Percentiles rank a stretch among this genome's conserved stretches.
These are phyloP conservation scores for Punctoribates punctum DNA, from an alignment of 2,888 invertebrate species.

Conservation along the genomic window DNA sequence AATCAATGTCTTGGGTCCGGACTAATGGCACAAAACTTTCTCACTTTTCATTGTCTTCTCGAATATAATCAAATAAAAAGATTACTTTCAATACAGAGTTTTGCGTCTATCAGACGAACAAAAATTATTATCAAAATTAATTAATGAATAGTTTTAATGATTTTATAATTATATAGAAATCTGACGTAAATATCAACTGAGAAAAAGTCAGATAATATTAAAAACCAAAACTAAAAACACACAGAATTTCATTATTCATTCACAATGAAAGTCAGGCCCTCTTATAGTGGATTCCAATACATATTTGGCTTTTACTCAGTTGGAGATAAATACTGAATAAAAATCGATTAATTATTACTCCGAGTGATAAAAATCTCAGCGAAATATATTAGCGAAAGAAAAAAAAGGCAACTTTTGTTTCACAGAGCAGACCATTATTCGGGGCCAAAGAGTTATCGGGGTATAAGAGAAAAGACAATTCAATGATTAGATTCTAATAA, in stretches of 20 bases:
- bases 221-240: background rate
- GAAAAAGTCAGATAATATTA: background rate
- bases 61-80: no score
- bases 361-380: background rate
- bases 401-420: no score
- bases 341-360: background rate
- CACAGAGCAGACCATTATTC: no score
- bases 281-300: no score
- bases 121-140: background rate
- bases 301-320: no score
- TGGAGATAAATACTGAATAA: background rate
- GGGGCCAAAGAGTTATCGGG: no score
- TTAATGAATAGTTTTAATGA: conserved; percentile 18
- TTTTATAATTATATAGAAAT: conserved; percentile 12
- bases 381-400: background rate
- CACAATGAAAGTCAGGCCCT: background rate
- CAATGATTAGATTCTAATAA: no score
- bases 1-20: background rate
- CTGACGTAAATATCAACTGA: background rate
- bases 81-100: background rate
- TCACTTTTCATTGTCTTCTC: no score
- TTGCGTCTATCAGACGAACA: background rate
- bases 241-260: background rate
- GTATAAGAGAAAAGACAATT: no score
- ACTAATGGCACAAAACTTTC: background rate